Percentiles rank a stretch among this genome's conserved stretches.
phyloP scores from a whole-genome alignment of 2,113 vertebrate species.

The Ictalurus furcatus region DNA sequence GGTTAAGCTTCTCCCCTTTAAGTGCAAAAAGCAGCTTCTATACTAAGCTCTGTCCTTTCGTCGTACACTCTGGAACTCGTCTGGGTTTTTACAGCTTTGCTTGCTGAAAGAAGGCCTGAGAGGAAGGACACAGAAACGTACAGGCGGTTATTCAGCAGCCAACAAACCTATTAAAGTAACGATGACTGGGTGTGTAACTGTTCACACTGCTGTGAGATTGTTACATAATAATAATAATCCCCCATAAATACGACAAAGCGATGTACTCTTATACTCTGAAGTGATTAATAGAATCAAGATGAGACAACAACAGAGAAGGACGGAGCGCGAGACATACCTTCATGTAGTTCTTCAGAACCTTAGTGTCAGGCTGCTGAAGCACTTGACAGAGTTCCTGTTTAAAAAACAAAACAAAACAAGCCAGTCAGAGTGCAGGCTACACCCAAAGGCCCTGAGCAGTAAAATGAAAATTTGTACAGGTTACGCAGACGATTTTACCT shows the following conservation, averaged over 20 bases:
- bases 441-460: background rate
- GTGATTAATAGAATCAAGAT: background rate
- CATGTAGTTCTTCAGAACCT: slow-evolving; percentile 97
- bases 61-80: slow-evolving; percentile 37
- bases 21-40: slow-evolving; percentile 72
- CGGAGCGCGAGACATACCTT: slow-evolving; percentile 76
- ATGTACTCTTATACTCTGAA: background rate
- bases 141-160: background rate
- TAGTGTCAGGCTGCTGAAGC: slow-evolving; percentile 93
- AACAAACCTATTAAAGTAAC: background rate
- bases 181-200: background rate
- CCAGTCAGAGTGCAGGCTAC: background rate
- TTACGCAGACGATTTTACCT: slow-evolving; percentile 72
- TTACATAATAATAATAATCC: no score
- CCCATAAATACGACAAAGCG: no score
- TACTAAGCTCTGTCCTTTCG: slow-evolving; percentile 58
- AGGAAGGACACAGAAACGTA: background rate
- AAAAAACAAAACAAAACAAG: background rate
- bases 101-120: slow-evolving; percentile 93
- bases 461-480: background rate
- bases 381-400: slow-evolving; percentile 91
- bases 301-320: background rate
- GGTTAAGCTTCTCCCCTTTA: slow-evolving; percentile 57
- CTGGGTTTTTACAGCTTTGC: slow-evolving; percentile 82
- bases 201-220: background rate